Conservation (phyloP, 2,113 vertebrate genomes). For the Pomatostomus ruficeps region DNA sequence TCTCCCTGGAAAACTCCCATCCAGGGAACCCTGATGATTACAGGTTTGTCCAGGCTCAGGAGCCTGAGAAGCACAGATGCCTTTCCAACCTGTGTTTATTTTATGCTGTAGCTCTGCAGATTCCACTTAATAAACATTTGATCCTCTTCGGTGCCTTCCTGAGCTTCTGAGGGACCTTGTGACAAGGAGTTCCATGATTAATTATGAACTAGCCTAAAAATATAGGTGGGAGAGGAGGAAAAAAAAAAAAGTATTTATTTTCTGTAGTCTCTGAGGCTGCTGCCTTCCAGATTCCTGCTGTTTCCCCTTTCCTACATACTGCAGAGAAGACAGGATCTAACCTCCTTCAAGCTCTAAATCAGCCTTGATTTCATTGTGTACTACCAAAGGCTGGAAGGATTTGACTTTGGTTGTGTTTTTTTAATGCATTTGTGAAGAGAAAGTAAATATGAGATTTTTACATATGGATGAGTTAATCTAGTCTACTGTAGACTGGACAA, state of each 20-base stretch:
- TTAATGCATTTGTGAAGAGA: background rate
- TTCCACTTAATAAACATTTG: conserved; percentile 7
- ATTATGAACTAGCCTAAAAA: background rate
- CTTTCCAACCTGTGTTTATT: background rate
- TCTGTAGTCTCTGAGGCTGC: background rate
- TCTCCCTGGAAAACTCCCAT: background rate
- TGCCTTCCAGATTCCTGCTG: background rate
- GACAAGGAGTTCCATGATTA: background rate
- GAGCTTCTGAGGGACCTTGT: background rate
- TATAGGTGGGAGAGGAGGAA: background rate
- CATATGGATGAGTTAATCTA: background rate
- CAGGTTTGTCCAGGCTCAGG: background rate
- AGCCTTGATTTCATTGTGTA: background rate
- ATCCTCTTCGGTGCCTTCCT: background rate
- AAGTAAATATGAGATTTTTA: background rate
- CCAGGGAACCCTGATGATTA: background rate
- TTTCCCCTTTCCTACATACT: background rate
- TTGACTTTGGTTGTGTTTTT: background rate
- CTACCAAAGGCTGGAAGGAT: background rate
- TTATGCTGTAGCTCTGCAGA: background rate
- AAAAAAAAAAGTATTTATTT: background rate
- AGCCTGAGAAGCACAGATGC: background rate
- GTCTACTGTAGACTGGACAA: background rate
- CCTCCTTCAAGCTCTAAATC: background rate
- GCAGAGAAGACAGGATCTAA: background rate